Conservation (phyloP, 2,797 vertebrate species). For the Macroramphosus scolopax region DNA sequence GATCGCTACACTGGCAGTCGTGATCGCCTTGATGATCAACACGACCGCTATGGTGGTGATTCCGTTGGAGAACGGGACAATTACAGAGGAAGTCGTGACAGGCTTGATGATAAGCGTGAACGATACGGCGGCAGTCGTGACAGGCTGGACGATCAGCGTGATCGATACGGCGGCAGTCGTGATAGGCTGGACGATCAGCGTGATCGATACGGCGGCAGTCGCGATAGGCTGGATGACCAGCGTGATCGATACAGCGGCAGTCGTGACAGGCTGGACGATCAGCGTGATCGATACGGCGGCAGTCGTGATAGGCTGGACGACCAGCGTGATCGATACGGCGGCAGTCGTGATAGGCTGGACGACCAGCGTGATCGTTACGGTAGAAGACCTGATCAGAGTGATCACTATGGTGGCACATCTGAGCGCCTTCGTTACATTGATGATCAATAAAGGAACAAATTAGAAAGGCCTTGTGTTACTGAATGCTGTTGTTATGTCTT, state of each 20-base stretch:
- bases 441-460: too few relatives aligned
- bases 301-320: slow-evolving; percentile 39
- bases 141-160: slow-evolving; percentile 22
- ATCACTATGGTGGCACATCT: background rate
- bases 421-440: too few relatives aligned
- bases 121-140: slow-evolving; percentile 7
- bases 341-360: slow-evolving; percentile 29
- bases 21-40: slow-evolving; percentile 18
- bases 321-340: background rate
- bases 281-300: background rate
- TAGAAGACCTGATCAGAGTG: background rate
- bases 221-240: slow-evolving; percentile 14
- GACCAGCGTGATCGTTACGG: accelerated
- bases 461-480: too few relatives aligned
- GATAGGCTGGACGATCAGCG: slow-evolving; percentile 29
- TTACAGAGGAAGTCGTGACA: slow-evolving; percentile 23
- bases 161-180: slow-evolving; percentile 20
- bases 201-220: slow-evolving; percentile 16
- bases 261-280: slow-evolving; percentile 13
- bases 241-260: slow-evolving; percentile 12
- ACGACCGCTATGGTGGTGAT: slow-evolving; percentile 11
- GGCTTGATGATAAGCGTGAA: slow-evolving; percentile 5
- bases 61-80: slow-evolving; percentile 11
- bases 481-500: too few relatives aligned
- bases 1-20: slow-evolving; percentile 25